Base-by-base conservation (phyloP, 1,140 invertebrate species). In the Grapholita molesta region DNA sequence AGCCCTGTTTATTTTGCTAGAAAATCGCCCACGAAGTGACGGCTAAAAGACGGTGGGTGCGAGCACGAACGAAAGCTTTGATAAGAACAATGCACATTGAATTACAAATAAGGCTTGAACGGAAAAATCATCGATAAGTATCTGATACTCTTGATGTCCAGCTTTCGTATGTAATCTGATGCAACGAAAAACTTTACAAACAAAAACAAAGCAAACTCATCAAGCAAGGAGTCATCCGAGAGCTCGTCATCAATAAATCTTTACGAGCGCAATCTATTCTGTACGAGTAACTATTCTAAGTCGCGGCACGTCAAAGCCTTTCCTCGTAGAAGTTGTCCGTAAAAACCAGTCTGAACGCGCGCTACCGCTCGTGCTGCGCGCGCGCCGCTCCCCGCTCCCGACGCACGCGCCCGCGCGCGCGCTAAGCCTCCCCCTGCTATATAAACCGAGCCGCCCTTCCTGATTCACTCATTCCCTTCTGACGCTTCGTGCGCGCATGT, bases 301-400 rank as follows among this genome's bases (percentile, higher is more conserved):
- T 85, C 79, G 83, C 83, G 83, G 85, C 84, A 82, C 81, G 81
- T 89, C 86, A 90, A 90, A 88, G 88, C 80, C 76, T 79, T 79
- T 81, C 80, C 88, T 85, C 84, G 83, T 89, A 88, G 84, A 88
- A 88, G 79, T 83, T 68, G 74, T 81, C 75, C 69, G 82, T 85
- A 87, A 85, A 88, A 89, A 86, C 84, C 72, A 79, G 84, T 88
- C 76, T 74, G 70, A 77, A 76, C 86, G 85, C 87, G 85, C 86
- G 89, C 86, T 88, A 84, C 80, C 69, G 80, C 84, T 89, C 89
- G 89, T 85, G 90, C 85, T 87, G 84, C 81, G 72, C 66, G 87
- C 90, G 79, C 85, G 87, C 88, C 90, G 79, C 85, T 86, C 88
- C 84, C 79, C 73, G 74, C 79, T 75, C 79, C 76, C 79, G 77